Base-by-base conservation (phyloP, 2,888 invertebrate species). In the Eupithecia vulgata region DNA sequence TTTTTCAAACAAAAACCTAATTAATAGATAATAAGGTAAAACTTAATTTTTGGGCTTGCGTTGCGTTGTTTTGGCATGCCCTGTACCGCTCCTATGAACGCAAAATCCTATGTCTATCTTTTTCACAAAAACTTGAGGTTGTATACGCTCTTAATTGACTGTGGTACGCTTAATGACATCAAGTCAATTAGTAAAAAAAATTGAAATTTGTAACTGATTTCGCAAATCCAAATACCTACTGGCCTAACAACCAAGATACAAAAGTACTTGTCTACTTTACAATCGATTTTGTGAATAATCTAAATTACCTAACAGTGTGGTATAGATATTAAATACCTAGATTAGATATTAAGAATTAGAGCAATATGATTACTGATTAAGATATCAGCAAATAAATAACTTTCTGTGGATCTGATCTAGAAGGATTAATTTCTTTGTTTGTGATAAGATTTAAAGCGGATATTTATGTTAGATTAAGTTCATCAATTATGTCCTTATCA, bases 341-440 rank as follows among this genome's bases (percentile, higher is more conserved):
- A 57, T 57, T 12, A 57, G 12, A 57, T 57, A 57, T 25, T 57
- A 57, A 4, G 25, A 57, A 57, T 57, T 57, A 57, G 57, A 57
- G 57, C 12, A 57, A 13, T 30, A 30, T 30, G 30, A 30, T 30
- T 30, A 30, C 30, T 21, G 21, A 52, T 57, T 57, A 25, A 12
- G 52, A 12, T 57, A 57, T 57, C 21, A 57, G 21, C 21, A 25
- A 57, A 57, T 57, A 57, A 57, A 57, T 57, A 57, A 25, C 25
- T 57, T 57, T 57, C 57, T 13, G 21, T 25, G 10, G 57, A 25
- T 25, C 57, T 57, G 57, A 25, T 25, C 57, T 25, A 25, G 13
- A 25, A 57, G 13, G 57, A 57, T 57, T 52, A 52, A 25, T 57
- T 25, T 57, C 25, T 25, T 57, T 25, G 25, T 25, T 21, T 12